Conservation (phyloP, 2,888 invertebrate species). For the Venustoraphidia nigricollis region DNA sequence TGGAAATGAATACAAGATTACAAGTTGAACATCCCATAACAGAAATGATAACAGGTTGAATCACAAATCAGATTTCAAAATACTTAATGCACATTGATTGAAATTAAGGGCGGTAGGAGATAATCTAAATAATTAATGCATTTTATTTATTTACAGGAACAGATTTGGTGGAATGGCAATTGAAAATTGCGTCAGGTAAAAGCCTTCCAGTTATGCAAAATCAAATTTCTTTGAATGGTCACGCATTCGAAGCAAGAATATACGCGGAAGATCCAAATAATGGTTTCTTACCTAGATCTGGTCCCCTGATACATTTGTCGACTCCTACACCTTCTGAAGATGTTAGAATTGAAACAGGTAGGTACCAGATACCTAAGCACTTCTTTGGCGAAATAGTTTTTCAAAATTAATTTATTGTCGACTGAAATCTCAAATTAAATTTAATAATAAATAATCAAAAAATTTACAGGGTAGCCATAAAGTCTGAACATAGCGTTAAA, state of each 20-base stretch:
- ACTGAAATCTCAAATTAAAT: too few relatives aligned
- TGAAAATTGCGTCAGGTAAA: constrained; percentile 80
- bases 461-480: too few relatives aligned
- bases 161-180: constrained; percentile 97
- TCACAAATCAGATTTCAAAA: too few relatives aligned
- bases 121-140: too few relatives aligned
- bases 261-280: constrained; percentile 81
- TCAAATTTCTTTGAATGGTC: constrained; percentile 62
- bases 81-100: not conserved
- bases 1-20: constrained; percentile 99
- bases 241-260: constrained; percentile 91
- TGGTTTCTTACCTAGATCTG: constrained; percentile 90
- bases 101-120: not conserved
- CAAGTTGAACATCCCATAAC: constrained; percentile 95
- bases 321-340: constrained; percentile 49
- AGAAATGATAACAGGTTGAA: constrained; percentile 82
- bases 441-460: too few relatives aligned
- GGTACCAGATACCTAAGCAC: too few relatives aligned
- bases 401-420: too few relatives aligned
- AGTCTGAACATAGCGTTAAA: too few relatives aligned
- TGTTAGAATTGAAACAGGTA: constrained; percentile 72
- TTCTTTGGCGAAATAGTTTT: not conserved
- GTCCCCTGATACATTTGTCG: constrained; percentile 56
- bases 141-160: constrained; percentile 33
- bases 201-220: constrained; percentile 65